Evolutionary conservation across 2,888 invertebrate species (phyloP).

Genomic region (Aricia artaxerxes): DNA sequence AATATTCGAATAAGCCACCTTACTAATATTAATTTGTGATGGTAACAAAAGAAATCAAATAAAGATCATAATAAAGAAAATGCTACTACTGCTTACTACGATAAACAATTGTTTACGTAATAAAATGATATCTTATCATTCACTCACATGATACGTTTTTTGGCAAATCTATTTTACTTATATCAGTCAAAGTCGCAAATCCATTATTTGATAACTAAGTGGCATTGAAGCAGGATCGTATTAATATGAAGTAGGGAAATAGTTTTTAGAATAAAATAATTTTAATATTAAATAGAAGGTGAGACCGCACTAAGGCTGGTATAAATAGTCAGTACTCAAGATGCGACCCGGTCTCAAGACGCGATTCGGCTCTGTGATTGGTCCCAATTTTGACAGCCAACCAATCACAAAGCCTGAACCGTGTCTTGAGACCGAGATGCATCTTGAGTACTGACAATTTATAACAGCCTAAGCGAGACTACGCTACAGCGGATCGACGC

Average conservation of each 20-base stretch:
- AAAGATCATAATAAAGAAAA: background rate
- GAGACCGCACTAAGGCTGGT: no score
- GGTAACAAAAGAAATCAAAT: background rate
- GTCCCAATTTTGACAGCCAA: no score
- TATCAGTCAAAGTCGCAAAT: conserved; percentile 16
- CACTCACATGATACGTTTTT: background rate
- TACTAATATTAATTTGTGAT: background rate
- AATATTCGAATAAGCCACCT: background rate
- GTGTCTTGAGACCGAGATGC: no score
- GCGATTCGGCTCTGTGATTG: no score
- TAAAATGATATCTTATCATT: conserved; percentile 10
- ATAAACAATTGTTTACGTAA: background rate
- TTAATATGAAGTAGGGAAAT: background rate
- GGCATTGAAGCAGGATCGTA: background rate
- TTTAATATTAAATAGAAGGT: background rate
- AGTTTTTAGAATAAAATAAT: background rate
- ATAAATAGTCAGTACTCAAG: no score
- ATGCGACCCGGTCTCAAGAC: no score
- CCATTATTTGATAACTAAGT: background rate
- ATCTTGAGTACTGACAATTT: no score
- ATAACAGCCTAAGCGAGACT: no score
- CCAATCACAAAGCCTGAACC: no score
- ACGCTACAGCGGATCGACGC: no score
- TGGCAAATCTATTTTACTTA: background rate
- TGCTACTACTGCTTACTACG: background rate